These are phyloP conservation scores for Herpetotheres cachinnans DNA, from an alignment of 2,113 vertebrate species.

Conservation along the genomic window DNA sequence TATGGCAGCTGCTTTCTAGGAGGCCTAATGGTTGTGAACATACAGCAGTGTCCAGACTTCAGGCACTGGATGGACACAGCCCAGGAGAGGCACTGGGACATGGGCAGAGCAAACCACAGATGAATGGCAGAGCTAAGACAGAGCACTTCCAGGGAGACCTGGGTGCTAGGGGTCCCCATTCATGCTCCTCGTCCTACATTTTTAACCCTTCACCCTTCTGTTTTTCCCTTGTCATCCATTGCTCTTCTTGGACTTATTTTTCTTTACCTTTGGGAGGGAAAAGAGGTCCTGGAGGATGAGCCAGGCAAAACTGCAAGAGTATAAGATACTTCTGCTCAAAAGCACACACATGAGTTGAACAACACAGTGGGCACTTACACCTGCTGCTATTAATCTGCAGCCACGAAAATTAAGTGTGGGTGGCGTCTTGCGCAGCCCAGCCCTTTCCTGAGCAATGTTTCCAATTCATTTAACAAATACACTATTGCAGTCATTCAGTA, in stretches of 20 bases:
- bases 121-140: neutral
- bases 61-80: neutral
- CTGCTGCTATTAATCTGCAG: neutral
- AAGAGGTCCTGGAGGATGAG: neutral
- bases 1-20: neutral
- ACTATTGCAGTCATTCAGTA: neutral
- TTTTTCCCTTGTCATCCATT: neutral
- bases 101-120: neutral
- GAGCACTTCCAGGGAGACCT: neutral
- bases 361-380: neutral
- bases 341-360: fast-evolving
- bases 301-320: neutral
- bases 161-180: neutral
- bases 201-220: neutral
- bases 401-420: neutral
- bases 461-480: neutral
- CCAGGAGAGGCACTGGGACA: neutral
- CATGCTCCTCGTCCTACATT: neutral
- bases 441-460: neutral
- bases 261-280: neutral
- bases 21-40: neutral
- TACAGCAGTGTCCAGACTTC: neutral
- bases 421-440: neutral
- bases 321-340: neutral
- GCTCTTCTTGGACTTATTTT: neutral